These are phyloP conservation scores for Disparrhopalites patrizii DNA, from an alignment of 2,888 invertebrate species.

Conservation along the genomic window DNA sequence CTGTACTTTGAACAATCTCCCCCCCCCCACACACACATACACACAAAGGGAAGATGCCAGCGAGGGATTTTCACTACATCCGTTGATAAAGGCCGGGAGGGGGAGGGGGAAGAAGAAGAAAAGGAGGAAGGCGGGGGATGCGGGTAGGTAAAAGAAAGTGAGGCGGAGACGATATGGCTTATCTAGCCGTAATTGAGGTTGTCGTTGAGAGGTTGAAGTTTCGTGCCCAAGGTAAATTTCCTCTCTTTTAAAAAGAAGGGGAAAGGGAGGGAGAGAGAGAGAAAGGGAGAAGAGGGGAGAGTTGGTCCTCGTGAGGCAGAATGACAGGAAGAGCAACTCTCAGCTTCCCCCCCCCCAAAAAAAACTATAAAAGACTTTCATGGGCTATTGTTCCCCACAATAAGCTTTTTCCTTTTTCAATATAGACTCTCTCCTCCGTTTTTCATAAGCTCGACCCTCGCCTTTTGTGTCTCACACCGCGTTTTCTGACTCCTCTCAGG, in stretches of 20 bases:
- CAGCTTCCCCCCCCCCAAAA: constrained; percentile 1
- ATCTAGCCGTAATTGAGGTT: background rate
- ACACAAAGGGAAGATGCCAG: too few relatives aligned
- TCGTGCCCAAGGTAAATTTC: constrained; percentile 22
- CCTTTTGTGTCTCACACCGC: too few relatives aligned
- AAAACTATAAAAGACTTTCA: constrained; percentile 12
- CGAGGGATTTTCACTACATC: too few relatives aligned
- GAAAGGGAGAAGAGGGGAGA: too few relatives aligned
- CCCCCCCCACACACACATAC: too few relatives aligned
- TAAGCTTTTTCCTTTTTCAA: background rate
- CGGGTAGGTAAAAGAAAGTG: background rate
- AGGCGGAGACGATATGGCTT: background rate
- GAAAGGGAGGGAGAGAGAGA: too few relatives aligned
- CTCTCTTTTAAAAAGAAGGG: constrained; percentile 6
- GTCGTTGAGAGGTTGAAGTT: constrained; percentile 3
- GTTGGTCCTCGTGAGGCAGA: constrained; percentile 1
- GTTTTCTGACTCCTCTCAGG: too few relatives aligned
- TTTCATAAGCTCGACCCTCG: too few relatives aligned
- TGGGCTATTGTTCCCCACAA: constrained; percentile 5
- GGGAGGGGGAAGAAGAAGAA: background rate
- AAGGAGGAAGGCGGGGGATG: background rate
- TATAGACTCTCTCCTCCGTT: too few relatives aligned
- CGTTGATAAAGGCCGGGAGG: background rate
- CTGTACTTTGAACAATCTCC: too few relatives aligned
- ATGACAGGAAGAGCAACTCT: constrained; percentile 19